Evolutionary conservation across 1,140 invertebrate species (phyloP), one percentile per base, ranked within the genome.

Genomic region (Drosophila sulfurigaster): DNA sequence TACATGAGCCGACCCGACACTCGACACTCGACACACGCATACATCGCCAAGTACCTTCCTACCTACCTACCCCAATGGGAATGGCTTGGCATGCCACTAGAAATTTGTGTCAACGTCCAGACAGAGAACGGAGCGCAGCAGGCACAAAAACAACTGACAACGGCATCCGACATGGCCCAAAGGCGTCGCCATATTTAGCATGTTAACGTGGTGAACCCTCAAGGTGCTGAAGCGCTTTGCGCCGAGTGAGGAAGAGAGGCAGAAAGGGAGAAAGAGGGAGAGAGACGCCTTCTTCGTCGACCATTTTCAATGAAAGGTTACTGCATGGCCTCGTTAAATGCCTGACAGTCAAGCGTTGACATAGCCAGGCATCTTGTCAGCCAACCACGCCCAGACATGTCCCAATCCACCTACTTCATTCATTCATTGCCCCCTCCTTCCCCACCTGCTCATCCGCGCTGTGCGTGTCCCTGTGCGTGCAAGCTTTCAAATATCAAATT

Each of bases 401-500:
- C 45, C 30, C 38, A n/a, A 57, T 8, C 35, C 46, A 1, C 5
- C 13, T n/a, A 1, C 16, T 10, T 28, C 52, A 20, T 54, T 16
- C 2, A 25, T 25, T 25, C 20, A 25, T 25, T 28, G 41, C 20
- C 11, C 43, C 2, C 28, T 10, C 2, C 28, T 10, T 16, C 54
- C 3, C 43, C 8, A 1, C 7, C 30, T 43, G 11, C 11, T 3
- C 10, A 25, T 25, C 20, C 20, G 4, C 20, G 20, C 41, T 48
- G 48, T 80, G 43, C 38, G 64, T 78, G 35, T 75, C 58, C 35
- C 54, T 78, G 60, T 81, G 80, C 74, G 77, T 63, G 68, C 57
- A 54, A 46, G 78, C 74, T 80, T 83, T 88, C 67, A 78, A 88
- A 88, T 88, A 88, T 88, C 74, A 88, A 88, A 88, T 75, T 78